Evolutionary conservation across 2,797 vertebrate species (phyloP), one percentile per base, ranked within the genome.

Genomic region (Chromobotia macracanthus): DNA sequence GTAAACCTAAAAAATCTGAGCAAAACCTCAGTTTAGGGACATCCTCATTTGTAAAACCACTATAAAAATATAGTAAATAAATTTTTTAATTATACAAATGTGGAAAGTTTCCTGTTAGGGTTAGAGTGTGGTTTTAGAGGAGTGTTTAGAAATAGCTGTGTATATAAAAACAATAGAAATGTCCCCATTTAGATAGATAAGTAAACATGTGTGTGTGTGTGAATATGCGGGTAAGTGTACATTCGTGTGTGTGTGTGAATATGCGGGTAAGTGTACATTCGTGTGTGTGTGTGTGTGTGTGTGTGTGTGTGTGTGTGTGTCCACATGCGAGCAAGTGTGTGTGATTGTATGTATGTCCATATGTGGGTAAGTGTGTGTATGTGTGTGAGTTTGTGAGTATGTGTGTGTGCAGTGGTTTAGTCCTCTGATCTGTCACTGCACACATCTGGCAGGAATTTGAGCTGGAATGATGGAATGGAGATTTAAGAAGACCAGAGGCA

Each of bases 371-470:
- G n/a, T 68, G 48, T 77, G 56, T 51, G 41, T 77, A 44, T 51
- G 41, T 38, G 55, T 53, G 23, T 75, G 72, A 18, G 72, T 74
- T 13, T 28, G 56, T 48, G 56, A n/a, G 38, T 31, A 21, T 64
- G 60, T 48, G n/a, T 21, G 28, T 38, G 71, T 60, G 25, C 58
- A 21, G 31, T 50, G 51, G 18, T 13, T 51, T 50, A 56, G 21
- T 79, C 46, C 56, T 82, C 72, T 81, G 75, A 81, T 84, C 79
- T 41, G 21, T 70, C 75, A 74, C 72, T 53, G 80, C 76, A 76
- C 73, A 84, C 83, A 84, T 84, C 83, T 84, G 83, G 75, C 70
- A 75, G 65, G 73, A 81, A 81, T 84, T 84, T 84, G 75, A 75
- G 50, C 79, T 70, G 82, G 82, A 84, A 84, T 79, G 71, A 38